Percentiles rank a stretch among this genome's conserved stretches.
Conservation (phyloP, 2,113 vertebrate genomes). For the Pogonocichla stellata region DNA sequence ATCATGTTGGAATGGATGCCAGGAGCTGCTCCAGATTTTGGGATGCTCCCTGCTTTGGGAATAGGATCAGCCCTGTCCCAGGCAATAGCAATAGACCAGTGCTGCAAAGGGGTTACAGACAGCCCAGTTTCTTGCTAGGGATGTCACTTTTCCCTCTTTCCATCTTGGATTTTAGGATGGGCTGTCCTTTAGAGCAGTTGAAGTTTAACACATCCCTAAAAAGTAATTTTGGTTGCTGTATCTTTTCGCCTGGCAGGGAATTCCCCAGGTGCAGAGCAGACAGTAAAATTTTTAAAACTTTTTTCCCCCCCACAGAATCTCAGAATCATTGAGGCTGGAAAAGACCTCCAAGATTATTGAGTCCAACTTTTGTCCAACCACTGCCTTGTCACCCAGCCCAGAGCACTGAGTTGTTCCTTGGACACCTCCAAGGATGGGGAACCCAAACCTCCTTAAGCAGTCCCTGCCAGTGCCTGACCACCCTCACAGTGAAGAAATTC, state of each 20-base stretch:
- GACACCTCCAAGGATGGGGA: neutral
- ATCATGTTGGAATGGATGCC: neutral
- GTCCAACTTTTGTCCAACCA: rapidly evolving
- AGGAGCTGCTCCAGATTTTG: neutral
- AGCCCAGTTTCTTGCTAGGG: neutral
- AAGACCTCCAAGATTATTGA: neutral
- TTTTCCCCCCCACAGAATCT: neutral
- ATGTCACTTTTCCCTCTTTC: neutral
- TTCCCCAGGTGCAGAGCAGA: neutral
- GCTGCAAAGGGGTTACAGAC: neutral
- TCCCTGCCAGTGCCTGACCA: rapidly evolving
- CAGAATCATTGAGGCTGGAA: neutral
- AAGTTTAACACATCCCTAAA: neutral
- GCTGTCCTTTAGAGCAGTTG: neutral
- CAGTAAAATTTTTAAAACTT: too few species aligned
- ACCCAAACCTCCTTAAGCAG: neutral
- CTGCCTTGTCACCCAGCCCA: neutral
- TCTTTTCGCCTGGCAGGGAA: neutral
- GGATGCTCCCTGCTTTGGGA: neutral
- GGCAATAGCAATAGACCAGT: neutral
- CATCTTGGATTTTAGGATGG: neutral
- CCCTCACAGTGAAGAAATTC: neutral
- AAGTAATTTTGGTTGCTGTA: neutral
- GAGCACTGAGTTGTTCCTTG: rapidly evolving
- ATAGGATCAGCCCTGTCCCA: neutral